Conservation (phyloP, 1,140 invertebrate genomes). For the Helicoverpa armigera region DNA sequence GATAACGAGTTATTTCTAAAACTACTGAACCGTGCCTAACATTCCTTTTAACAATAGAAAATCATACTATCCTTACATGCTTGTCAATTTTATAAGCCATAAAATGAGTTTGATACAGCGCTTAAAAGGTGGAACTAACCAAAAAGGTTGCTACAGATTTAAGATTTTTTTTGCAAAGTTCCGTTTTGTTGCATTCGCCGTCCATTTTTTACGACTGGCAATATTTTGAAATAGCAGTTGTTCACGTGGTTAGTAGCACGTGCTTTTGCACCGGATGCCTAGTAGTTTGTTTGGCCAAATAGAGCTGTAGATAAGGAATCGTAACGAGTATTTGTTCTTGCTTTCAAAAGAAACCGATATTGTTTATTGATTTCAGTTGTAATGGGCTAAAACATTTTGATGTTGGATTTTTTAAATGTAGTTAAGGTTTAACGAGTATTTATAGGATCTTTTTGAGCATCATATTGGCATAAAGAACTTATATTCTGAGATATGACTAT, state of each 20-base stretch:
- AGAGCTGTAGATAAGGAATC: slow-evolving; percentile 39
- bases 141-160: slow-evolving; percentile 23
- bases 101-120: too few species aligned
- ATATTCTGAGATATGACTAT: too few species aligned
- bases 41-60: too few species aligned
- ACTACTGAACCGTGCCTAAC: too few species aligned
- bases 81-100: too few species aligned
- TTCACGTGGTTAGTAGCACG: slow-evolving; percentile 49
- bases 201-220: slow-evolving; percentile 51
- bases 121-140: too few species aligned
- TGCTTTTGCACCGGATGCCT: slow-evolving; percentile 50
- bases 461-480: too few species aligned
- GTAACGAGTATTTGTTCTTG: slow-evolving; percentile 15
- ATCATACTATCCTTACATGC: too few species aligned
- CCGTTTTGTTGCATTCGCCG: slow-evolving; percentile 41
- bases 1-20: too few species aligned
- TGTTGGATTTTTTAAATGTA: neutral
- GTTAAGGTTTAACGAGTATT: neutral
- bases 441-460: neutral
- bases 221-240: slow-evolving; percentile 52
- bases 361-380: slow-evolving; percentile 12
- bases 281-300: slow-evolving; percentile 49
- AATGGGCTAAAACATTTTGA: neutral
- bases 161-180: slow-evolving; percentile 35
- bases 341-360: neutral